Conservation (phyloP, 2,888 invertebrate species). For the Dusona sp. region DNA sequence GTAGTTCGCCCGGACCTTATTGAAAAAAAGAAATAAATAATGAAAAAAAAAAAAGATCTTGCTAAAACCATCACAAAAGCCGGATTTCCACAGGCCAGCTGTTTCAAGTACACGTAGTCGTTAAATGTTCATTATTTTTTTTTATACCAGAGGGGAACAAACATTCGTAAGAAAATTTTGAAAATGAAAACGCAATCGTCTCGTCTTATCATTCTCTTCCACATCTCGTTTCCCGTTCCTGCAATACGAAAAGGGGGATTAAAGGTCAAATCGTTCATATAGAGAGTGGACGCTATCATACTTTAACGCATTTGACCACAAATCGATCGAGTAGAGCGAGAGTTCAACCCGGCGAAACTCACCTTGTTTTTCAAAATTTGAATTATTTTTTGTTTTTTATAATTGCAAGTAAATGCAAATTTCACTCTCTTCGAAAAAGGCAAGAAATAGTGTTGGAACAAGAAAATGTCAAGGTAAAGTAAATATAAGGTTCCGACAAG, state of each 20-base stretch:
- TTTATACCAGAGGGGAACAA: conserved; percentile 57
- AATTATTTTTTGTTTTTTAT: background rate
- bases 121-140: conserved; percentile 59
- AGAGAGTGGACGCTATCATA: background rate
- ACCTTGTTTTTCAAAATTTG: background rate
- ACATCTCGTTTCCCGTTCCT: conserved; percentile 28
- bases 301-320: background rate
- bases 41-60: conserved; percentile 29
- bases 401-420: background rate
- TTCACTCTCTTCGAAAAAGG: background rate
- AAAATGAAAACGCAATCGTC: conserved; percentile 37
- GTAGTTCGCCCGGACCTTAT: conserved; percentile 73
- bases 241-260: background rate
- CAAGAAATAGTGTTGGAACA: background rate
- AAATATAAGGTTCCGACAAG: background rate
- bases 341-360: too few relatives aligned
- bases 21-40: conserved; percentile 54
- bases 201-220: conserved; percentile 20
- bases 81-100: conserved; percentile 40
- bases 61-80: conserved; percentile 25
- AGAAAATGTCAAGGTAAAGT: background rate
- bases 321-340: background rate
- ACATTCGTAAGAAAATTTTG: conserved; percentile 63
- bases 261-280: background rate
- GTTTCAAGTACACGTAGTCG: conserved; percentile 58